Evolutionary conservation across 2,113 vertebrate species (phyloP).

Genomic region (Petroica traversi): DNA sequence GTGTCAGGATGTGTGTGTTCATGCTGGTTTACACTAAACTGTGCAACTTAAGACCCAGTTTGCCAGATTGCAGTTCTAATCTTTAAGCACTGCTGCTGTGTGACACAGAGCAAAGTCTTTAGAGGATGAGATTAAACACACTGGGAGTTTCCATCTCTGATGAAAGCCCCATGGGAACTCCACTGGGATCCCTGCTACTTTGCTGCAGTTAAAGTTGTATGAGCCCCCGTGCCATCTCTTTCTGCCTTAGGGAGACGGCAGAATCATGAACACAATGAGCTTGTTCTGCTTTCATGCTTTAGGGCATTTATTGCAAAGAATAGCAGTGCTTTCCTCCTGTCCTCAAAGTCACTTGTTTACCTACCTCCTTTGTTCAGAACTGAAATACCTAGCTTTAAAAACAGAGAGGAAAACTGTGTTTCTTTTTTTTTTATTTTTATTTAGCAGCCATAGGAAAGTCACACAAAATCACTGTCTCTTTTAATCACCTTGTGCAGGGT

Average conservation of each 20-base stretch:
- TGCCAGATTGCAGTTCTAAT: neutral
- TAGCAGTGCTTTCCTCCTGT: neutral
- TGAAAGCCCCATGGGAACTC: slow-evolving; percentile 44
- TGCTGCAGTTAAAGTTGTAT: neutral
- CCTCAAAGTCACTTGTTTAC: slow-evolving; percentile 10
- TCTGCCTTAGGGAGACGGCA: neutral
- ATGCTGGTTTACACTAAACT: neutral
- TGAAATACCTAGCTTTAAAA: neutral
- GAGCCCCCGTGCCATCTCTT: slow-evolving; percentile 18
- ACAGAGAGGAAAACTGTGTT: neutral
- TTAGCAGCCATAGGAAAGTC: neutral
- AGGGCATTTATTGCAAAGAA: neutral
- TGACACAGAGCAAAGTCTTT: neutral
- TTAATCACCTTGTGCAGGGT: neutral
- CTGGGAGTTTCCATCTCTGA: neutral
- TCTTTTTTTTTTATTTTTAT: neutral
- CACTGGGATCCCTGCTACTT: neutral
- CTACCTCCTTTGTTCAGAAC: neutral
- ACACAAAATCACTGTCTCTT: neutral
- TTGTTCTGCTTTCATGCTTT: neutral
- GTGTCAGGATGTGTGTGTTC: neutral
- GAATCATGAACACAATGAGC: neutral
- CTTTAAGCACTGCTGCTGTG: neutral
- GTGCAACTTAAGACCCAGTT: neutral
- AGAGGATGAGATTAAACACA: neutral